Conservation (phyloP, 2,113 vertebrate species). For the Nycticryphes semicollaris region DNA sequence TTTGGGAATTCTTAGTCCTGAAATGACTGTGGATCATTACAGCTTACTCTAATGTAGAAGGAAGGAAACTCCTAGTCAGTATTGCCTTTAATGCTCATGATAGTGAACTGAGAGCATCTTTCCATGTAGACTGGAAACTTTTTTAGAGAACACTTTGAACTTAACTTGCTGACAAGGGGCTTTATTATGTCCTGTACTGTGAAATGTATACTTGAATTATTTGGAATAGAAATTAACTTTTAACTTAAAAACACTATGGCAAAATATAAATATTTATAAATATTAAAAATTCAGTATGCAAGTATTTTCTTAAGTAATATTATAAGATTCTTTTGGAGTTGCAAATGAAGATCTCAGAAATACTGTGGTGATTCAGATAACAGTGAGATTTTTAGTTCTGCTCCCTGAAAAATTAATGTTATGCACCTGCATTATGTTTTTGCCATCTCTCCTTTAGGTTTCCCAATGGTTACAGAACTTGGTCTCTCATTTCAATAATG, state of each 20-base stretch:
- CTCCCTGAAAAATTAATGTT: neutral
- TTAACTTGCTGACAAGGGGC: neutral
- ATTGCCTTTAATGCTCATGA: neutral
- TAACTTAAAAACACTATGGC: neutral
- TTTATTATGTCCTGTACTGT: neutral
- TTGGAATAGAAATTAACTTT: slow-evolving; percentile 4
- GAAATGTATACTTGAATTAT: neutral
- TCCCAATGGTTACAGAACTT: neutral
- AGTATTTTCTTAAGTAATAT: neutral
- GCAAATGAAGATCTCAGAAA: neutral
- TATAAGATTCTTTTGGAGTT: neutral
- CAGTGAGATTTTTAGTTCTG: neutral
- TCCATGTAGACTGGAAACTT: neutral
- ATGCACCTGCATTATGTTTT: neutral
- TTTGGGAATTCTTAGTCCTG: neutral
- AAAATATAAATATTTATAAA: neutral
- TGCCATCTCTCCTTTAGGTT: neutral
- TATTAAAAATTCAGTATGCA: neutral
- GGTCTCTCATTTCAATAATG: neutral
- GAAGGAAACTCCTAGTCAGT: neutral
- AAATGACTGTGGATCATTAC: neutral
- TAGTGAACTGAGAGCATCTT: slow-evolving; percentile 7
- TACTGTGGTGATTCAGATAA: neutral
- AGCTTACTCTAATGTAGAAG: neutral
- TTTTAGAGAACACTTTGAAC: slow-evolving; percentile 2